Conservation (phyloP, 2,888 invertebrate genomes). For the Oscheius sp. region DNA sequence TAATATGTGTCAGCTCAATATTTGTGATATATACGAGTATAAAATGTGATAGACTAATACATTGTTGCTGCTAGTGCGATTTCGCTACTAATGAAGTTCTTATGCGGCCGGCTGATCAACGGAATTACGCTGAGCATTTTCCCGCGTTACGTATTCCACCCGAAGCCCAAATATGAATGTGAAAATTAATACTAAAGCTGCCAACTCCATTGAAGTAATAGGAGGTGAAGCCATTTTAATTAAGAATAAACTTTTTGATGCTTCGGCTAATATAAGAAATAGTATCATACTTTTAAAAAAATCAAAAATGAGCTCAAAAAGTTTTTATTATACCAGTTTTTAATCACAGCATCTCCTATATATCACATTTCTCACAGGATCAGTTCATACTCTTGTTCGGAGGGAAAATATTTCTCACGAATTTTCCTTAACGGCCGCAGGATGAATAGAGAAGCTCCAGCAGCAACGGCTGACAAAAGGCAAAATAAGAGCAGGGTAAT, state of each 20-base stretch:
- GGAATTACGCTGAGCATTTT: background rate
- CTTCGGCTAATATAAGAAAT: too few species aligned
- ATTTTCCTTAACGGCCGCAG: conserved; percentile 15
- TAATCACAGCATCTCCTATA: background rate
- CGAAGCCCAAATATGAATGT: background rate
- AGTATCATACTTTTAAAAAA: too few species aligned
- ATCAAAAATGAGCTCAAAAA: background rate
- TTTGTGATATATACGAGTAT: background rate
- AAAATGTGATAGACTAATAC: background rate
- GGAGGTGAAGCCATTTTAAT: too few species aligned
- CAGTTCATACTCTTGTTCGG: conserved; percentile 43
- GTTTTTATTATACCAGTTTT: background rate
- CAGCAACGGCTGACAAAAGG: background rate
- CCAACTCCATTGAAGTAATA: too few species aligned
- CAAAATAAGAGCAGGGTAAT: conserved; percentile 13
- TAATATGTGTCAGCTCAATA: background rate
- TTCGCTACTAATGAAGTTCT: conserved; percentile 12
- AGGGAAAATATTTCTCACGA: conserved; percentile 36
- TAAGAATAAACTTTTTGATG: too few species aligned
- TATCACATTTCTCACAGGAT: conserved; percentile 30
- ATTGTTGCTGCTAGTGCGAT: background rate
- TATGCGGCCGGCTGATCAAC: conserved; percentile 4
- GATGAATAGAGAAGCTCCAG: conserved; percentile 5
- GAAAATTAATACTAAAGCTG: too few species aligned
- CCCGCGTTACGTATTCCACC: background rate